Evolutionary conservation across 37 sponge, comb jelly and placozoan genomes (phyloP).

Genomic region (Spongilla lacustris): DNA sequence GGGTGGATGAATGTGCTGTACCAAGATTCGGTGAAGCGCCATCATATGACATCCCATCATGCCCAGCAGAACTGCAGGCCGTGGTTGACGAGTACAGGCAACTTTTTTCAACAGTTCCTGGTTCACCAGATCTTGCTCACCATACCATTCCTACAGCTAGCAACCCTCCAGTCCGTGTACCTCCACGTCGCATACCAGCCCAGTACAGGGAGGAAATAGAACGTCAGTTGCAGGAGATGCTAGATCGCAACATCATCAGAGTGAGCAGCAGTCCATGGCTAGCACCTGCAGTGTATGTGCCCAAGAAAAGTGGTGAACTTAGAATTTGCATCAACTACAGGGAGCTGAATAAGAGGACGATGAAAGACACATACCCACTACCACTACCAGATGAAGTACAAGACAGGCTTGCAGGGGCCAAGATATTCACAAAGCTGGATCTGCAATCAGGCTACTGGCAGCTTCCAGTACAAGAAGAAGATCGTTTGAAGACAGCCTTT

Average conservation of each 20-base stretch:
- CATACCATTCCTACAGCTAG: too few relatives aligned
- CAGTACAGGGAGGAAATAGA: slow-evolving; percentile 7
- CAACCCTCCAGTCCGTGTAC: slow-evolving; percentile 13
- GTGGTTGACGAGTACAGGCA: too few relatives aligned
- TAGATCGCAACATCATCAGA: slow-evolving; percentile 24
- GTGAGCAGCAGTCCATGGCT: slow-evolving; percentile 44
- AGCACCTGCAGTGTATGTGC: slow-evolving; percentile 19
- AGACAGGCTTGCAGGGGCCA: background rate
- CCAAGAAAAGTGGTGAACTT: slow-evolving; percentile 8
- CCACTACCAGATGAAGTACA: slow-evolving; percentile 47
- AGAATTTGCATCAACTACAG: background rate
- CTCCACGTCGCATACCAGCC: slow-evolving; percentile 40
- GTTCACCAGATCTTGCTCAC: too few relatives aligned
- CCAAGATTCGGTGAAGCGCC: too few relatives aligned
- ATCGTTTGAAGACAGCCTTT: too few relatives aligned
- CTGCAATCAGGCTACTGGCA: slow-evolving; percentile 5
- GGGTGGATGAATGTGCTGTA: too few relatives aligned
- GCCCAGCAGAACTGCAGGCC: too few relatives aligned
- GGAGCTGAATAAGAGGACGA: background rate
- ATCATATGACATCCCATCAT: too few relatives aligned
- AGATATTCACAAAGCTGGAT: slow-evolving; percentile 22
- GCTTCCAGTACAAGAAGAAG: too few relatives aligned
- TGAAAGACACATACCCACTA: slow-evolving; percentile 9
- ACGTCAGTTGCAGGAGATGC: slow-evolving; percentile 24
- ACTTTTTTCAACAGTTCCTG: too few relatives aligned